phyloP scores from a whole-genome alignment of 1,140 invertebrate genomes.

The Heterodera carotae region DNA sequence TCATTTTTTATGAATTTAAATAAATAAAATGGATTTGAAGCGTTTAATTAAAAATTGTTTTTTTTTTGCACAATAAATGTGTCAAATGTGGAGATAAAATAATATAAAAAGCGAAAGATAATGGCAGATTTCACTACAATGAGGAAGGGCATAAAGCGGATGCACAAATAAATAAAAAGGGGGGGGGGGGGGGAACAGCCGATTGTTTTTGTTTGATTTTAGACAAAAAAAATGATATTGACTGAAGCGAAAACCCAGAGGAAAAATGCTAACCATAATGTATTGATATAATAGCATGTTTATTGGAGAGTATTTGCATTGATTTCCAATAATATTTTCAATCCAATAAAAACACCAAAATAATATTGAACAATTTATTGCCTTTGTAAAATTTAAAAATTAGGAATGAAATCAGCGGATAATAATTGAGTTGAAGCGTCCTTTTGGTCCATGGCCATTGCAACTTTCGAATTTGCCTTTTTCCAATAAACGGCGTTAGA shows the following conservation, averaged over 20 bases:
- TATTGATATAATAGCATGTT: neutral
- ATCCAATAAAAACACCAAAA: neutral
- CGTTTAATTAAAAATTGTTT: neutral
- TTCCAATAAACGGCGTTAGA: neutral
- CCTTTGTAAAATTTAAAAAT: neutral
- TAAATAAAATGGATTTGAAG: too few relatives aligned
- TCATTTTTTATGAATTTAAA: neutral
- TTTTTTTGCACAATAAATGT: neutral
- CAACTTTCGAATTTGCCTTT: neutral
- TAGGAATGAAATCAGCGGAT: neutral
- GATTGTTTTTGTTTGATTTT: neutral
- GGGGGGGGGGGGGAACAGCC: too few relatives aligned
- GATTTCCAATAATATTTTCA: neutral
- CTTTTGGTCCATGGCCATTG: neutral
- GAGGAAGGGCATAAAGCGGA: neutral
- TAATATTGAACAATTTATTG: neutral
- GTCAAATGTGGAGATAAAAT: neutral
- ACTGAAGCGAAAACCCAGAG: too few relatives aligned
- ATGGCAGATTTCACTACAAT: neutral
- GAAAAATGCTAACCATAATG: neutral
- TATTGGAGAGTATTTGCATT: too few relatives aligned
- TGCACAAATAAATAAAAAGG: neutral
- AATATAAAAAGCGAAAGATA: neutral
- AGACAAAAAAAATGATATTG: too few relatives aligned
- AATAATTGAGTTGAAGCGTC: neutral